Conservation (phyloP, 2,888 invertebrate genomes). For the Tipula unca region DNA sequence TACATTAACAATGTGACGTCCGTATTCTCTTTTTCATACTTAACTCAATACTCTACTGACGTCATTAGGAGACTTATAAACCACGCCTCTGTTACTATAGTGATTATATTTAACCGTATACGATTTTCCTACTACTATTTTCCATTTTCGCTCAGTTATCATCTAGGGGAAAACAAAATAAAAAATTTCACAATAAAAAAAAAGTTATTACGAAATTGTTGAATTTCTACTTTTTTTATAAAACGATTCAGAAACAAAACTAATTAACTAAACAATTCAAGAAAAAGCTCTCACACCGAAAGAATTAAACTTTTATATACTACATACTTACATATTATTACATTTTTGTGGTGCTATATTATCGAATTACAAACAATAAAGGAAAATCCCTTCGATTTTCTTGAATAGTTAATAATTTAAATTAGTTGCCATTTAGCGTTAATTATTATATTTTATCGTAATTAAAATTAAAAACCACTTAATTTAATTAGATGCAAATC, state of each 20-base stretch:
- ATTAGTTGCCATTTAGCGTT: neutral
- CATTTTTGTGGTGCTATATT: neutral
- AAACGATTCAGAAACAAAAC: neutral
- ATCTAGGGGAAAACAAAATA: neutral
- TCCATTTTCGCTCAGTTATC: neutral
- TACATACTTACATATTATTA: too few relatives aligned
- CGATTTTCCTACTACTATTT: neutral
- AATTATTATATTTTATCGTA: neutral
- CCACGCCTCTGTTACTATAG: neutral
- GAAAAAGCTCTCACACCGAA: neutral
- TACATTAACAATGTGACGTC: neutral
- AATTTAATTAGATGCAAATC: neutral
- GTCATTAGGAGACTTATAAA: neutral
- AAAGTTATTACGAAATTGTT: neutral
- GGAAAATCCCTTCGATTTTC: neutral
- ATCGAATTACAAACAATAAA: neutral
- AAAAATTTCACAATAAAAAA: neutral
- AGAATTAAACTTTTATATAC: neutral
- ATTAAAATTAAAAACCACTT: neutral
- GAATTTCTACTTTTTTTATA: neutral
- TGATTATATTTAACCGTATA: neutral
- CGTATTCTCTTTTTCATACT: neutral
- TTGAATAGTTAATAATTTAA: neutral
- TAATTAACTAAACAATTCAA: neutral
- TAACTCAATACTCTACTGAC: neutral